A percentile compares a stretch with the other conserved stretches of the same genome.
These are phyloP conservation scores for Patagioenas fasciata DNA, from an alignment of 2,113 vertebrate species.

Conservation along the genomic window DNA sequence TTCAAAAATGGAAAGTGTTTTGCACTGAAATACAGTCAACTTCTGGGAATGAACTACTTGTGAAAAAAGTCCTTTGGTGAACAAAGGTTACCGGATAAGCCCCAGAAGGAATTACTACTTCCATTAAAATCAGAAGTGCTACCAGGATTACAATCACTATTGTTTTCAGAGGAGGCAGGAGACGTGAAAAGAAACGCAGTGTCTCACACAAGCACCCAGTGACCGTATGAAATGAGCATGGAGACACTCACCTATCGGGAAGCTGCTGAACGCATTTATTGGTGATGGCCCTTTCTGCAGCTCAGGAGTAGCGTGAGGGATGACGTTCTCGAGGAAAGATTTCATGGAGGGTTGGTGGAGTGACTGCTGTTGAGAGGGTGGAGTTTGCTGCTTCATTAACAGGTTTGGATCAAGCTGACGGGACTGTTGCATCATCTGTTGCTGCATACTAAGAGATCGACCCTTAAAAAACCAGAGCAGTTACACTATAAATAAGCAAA, in stretches of 20 bases:
- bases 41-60: not conserved
- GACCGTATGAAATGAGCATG: not conserved
- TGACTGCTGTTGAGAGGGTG: slow-evolving; percentile 80
- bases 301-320: slow-evolving; percentile 87
- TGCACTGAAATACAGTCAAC: not conserved
- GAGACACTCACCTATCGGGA: slow-evolving; percentile 88
- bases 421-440: slow-evolving; percentile 91
- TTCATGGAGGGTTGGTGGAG: slow-evolving; percentile 88
- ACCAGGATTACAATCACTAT: not conserved
- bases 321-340: slow-evolving; percentile 89
- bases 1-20: not conserved
- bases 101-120: not conserved
- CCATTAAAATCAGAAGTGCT: not conserved
- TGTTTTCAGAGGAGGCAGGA: not conserved
- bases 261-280: slow-evolving; percentile 90
- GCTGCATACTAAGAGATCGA: slow-evolving; percentile 89
- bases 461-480: slow-evolving; percentile 70
- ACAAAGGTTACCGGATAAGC: not conserved
- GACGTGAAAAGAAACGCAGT: not conserved
- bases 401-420: slow-evolving; percentile 92
- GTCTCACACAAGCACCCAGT: not conserved
- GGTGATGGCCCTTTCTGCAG: slow-evolving; percentile 90
- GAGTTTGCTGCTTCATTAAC: slow-evolving; percentile 87
- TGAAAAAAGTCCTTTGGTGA: not conserved
- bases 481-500: not conserved